A percentile compares a stretch with the other conserved stretches of the same genome.
Evolutionary conservation across 2,888 invertebrate species (phyloP).

Genomic region (Stenchaetothrips biformis): DNA sequence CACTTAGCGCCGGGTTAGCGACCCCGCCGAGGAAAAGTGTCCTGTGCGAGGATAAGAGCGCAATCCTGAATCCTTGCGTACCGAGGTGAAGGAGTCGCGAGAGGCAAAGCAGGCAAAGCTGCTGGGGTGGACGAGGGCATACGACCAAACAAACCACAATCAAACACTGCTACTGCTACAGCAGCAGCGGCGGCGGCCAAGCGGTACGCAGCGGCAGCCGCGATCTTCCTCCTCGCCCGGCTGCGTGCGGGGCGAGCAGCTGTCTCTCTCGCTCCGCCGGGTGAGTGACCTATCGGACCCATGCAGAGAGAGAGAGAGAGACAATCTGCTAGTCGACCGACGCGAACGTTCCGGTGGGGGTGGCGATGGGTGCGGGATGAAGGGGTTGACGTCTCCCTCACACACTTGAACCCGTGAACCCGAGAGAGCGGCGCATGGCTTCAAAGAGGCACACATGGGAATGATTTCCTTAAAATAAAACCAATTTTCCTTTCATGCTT

Average conservation of each 20-base stretch:
- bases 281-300: no score
- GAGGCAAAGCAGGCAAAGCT: neutral
- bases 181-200: neutral
- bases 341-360: no score
- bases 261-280: neutral
- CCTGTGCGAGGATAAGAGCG: no score
- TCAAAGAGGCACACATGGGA: neutral
- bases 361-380: neutral
- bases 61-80: no score
- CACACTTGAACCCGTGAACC: no score
- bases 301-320: neutral
- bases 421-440: no score
- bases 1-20: no score
- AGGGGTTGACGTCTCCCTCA: no score
- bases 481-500: no score
- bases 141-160: slow-evolving; percentile 11
- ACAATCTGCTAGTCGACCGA: no score
- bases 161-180: slow-evolving; percentile 10
- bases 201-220: neutral
- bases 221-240: neutral
- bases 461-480: no score
- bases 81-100: slow-evolving; percentile 16
- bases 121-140: neutral
- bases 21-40: no score
- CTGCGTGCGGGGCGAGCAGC: neutral